Base-by-base conservation (phyloP, 2,113 vertebrate genomes). In the Sciurus niger region DNA sequence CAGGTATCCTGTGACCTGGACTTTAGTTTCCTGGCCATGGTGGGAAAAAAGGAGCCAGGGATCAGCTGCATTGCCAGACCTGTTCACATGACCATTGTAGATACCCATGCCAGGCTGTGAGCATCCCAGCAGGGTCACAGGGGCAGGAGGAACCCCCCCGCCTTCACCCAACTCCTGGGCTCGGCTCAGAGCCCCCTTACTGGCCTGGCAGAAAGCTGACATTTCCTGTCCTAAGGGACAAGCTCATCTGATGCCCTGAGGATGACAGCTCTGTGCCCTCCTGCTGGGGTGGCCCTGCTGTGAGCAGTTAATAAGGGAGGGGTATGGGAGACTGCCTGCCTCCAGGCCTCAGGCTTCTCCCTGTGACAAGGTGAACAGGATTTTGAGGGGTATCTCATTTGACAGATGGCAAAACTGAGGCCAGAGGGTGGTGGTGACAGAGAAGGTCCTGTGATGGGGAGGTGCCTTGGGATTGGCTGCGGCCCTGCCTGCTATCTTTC, bases 321-420 rank as follows among this genome's bases (percentile, higher is more conserved):
- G 17, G 43, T 7, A 17, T 20, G 37, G 20, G 65, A 17, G n/a
- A 6, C 1, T 2, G 7, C 51, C 72, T 3, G 0, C 32, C 46
- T 63, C 67, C 25, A 25, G 13, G 70, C 73, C 30, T 6, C 20
- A 17, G 76, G 17, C 63, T 72, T 20, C 51, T 70, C 24, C 16
- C 28, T 30, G 79, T 40, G 24, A n/a, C 72, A 72, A 55, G 43
- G 14, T 65, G 51, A 43, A 18, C 24, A 32, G 22, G 55, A n/a
- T 40, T 58, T 28, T 24, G n/a, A 51, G 68, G 8, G 25, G 6
- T 14, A n/a, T 65, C 67, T 89, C 37, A 13, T 8, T 74, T 51
- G 65, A n/a, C 48, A 43, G 5, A 17, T 32, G 17, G 68, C 43
- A 46, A 72, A 51, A 77, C 17, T 13, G 53, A 90, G 58, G 25